phyloP scores from a whole-genome alignment of 2,888 invertebrate species.

The Cataglyphis rosenhaueri region DNA sequence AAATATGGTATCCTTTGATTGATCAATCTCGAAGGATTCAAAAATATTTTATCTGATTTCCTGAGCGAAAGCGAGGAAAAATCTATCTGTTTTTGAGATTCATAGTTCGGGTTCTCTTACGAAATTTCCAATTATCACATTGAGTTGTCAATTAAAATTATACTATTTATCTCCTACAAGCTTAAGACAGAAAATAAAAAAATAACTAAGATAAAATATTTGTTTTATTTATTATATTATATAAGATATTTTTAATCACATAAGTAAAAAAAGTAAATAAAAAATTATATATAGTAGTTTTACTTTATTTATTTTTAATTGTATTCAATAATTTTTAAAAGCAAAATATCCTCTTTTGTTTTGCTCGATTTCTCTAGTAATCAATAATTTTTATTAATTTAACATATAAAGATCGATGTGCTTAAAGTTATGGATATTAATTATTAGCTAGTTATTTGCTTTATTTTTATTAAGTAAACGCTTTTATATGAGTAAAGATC shows the following conservation, averaged over 20 bases:
- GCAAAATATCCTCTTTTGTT: too few relatives aligned
- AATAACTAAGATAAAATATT: background rate
- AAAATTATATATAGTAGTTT: background rate
- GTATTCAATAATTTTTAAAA: background rate
- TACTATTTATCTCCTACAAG: background rate
- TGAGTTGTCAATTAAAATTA: slow-evolving; percentile 55
- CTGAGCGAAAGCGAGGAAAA: slow-evolving; percentile 62
- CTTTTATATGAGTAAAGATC: background rate
- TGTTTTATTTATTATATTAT: background rate
- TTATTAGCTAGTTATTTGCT: background rate
- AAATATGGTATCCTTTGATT: background rate
- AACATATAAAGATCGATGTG: background rate
- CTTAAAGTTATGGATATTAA: background rate
- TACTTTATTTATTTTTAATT: too few relatives aligned
- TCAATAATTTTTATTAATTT: background rate
- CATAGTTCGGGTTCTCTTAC: slow-evolving; percentile 58
- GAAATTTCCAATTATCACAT: slow-evolving; percentile 62
- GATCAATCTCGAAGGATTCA: slow-evolving; percentile 26
- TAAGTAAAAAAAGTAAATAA: background rate
- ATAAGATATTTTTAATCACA: background rate
- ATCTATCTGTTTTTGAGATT: slow-evolving; percentile 58
- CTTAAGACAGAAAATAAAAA: background rate
- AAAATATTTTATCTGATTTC: slow-evolving; percentile 70
- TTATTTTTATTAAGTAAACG: background rate
- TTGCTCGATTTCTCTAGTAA: too few relatives aligned